Evolutionary conservation across 2,888 invertebrate genomes (phyloP), one percentile per base, ranked within the genome.

Genomic region (Epiblema foenella): DNA sequence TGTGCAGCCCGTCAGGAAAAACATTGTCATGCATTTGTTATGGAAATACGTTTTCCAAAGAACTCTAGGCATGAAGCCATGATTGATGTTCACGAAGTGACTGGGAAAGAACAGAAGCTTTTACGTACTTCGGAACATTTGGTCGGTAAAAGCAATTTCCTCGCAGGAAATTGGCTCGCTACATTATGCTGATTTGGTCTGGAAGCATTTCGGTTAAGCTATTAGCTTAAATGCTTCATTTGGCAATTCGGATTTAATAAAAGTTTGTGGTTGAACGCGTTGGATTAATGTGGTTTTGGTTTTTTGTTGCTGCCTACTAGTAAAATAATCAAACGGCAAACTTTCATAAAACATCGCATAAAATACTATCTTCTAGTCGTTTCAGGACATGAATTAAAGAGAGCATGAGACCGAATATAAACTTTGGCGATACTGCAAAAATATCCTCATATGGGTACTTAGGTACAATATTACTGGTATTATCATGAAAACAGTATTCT

Each of bases 81-180:
- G 89, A 90, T 89, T 85, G 84, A 88, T 87, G 88, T 81, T 74
- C 66, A 68, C 57, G 73, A 77, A 78, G 79, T 85, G 85, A 85
- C 86, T 83, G 77, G 78, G 83, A 83, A 80, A 78, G 80, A 84
- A 83, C 80, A 78, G 81, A 83, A 79, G 83, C 86, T 88, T 89
- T 89, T 87, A 85, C 82, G 84, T 81, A 89, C 90, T 87, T 85
- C 80, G 82, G 18, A 71, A 67, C 78, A 83, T 79, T 83, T 79
- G 81, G 78, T 80, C 81, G 82, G 82, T 33, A 77, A 78, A 83
- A 83, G 85, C 87, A 90, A 91, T 93, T 92, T 93, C 92, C 92
- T 87, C 75, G 75, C 78, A 84, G 93, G 91, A 93, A 92, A 92
- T 92, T 89, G 87, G 84, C 83, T 87, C 84, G 85, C 81, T 77